Evolutionary conservation across 2,797 vertebrate genomes (phyloP).

Genomic region (Scolopax bukidnonensis): DNA sequence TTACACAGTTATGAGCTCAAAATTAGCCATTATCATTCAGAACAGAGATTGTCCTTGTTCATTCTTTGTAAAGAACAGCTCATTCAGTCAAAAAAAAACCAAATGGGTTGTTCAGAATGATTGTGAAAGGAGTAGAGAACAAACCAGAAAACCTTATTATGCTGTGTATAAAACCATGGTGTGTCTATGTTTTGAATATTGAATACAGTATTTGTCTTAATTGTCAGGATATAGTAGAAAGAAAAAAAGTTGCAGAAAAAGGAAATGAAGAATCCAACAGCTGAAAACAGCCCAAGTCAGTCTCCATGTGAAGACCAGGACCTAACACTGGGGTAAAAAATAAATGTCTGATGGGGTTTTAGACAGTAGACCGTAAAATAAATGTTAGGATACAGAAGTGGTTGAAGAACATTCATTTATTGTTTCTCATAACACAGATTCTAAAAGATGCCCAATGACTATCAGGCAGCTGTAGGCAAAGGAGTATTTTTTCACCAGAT

Average conservation of each 20-base stretch:
- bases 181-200: background rate
- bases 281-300: background rate
- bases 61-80: background rate
- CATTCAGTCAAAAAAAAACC: background rate
- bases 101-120: background rate
- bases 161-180: background rate
- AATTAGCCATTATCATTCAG: background rate
- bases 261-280: background rate
- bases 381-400: background rate
- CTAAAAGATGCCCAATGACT: background rate
- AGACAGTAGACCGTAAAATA: background rate
- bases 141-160: background rate
- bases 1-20: background rate
- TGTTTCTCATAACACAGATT: background rate
- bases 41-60: background rate
- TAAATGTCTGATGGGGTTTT: background rate
- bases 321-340: background rate
- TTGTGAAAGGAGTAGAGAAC: background rate
- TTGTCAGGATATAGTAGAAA: background rate
- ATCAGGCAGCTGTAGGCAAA: fast-evolving
- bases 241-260: background rate
- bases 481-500: background rate
- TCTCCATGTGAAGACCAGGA: background rate
- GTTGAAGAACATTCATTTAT: background rate
- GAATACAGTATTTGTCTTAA: background rate